Evolutionary conservation across 2,888 invertebrate genomes (phyloP), one percentile per base, ranked within the genome.

Genomic region (Hololepta plana): DNA sequence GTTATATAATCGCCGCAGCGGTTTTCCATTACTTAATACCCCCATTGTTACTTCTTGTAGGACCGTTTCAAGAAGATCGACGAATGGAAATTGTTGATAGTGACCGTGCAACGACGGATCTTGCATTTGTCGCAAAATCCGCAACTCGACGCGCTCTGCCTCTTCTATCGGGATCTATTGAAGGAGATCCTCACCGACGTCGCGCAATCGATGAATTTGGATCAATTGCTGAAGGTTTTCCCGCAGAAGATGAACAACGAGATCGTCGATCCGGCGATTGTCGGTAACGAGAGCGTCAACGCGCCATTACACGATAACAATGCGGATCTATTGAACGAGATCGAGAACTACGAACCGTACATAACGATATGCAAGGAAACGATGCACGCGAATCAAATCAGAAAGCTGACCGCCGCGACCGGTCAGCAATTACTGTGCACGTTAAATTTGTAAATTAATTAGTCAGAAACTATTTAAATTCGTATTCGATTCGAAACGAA

Each of bases 311-410:
- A 16, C 4, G 9, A 8, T 19, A 12, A 11, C 22, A 17, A 17
- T 8, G 32, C 36, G 13, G 49, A 51, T 32, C 41, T 52, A 10
- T 30, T 50, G 34, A 48, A 47, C 28, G 53, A 54, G 32, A 52
- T 55, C n/a, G 51, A 53, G 29, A 47, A 52, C 32, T 56, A 55
- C 33, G 55, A 53, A 19, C 52, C 49, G 3, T 61, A 58, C 36
- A 45, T 61, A n/a, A 45, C 47, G 17, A 51, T 55, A 16, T 60
- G 61, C 22, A 66, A 64, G 28, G 62, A 66, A 32, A 63, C 64
- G 17, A 64, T 64, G 41, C 65, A 68, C 29, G 67, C 68, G 12
- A 63, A 67, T 39, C 65, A 68, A 32, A 54, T 69, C 26, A 59
- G 60, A 33, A 59, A 64, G 20, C 59, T 69, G 49, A 64, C 68